Conservation (phyloP, 2,888 invertebrate genomes). For the Andrena haemorrhoa region DNA sequence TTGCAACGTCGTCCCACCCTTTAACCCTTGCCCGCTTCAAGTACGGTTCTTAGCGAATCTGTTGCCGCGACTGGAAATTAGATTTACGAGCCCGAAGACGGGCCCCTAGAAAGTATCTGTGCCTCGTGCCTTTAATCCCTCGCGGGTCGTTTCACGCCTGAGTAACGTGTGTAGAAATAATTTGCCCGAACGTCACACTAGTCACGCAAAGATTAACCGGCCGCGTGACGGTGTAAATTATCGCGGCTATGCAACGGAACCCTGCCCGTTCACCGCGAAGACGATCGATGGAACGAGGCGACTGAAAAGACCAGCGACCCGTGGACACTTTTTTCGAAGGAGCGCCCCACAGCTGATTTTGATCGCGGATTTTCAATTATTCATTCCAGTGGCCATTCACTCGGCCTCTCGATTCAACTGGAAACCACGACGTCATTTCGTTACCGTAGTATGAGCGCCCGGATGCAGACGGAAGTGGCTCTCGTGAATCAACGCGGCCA, state of each 20-base stretch:
- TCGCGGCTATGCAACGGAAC: too few species aligned
- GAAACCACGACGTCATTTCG: conserved; percentile 33
- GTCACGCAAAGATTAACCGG: too few species aligned
- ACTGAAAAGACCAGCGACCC: background rate
- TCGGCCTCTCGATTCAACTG: background rate
- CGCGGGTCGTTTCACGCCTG: too few species aligned
- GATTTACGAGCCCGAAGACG: too few species aligned
- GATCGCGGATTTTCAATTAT: conserved; percentile 22
- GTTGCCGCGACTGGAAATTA: too few species aligned
- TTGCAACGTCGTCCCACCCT: conserved; percentile 20
- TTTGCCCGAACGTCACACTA: too few species aligned
- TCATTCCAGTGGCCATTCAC: background rate
- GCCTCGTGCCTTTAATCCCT: too few species aligned
- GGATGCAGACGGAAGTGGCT: conserved; percentile 7
- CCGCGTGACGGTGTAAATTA: too few species aligned
- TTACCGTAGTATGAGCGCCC: conserved; percentile 16
- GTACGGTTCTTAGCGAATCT: conserved; percentile 24
- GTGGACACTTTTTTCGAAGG: background rate
- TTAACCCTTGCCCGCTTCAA: conserved; percentile 2
- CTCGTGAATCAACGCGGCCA: conserved; percentile 11
- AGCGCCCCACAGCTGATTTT: conserved; percentile 4
- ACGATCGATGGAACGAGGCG: conserved; percentile 19
- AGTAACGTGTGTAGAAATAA: too few species aligned
- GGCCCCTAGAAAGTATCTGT: too few species aligned
- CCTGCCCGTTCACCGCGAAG: background rate